These are phyloP conservation scores for Corydoras sp. DNA, from an alignment of 2,113 vertebrate species.

Conservation along the genomic window DNA sequence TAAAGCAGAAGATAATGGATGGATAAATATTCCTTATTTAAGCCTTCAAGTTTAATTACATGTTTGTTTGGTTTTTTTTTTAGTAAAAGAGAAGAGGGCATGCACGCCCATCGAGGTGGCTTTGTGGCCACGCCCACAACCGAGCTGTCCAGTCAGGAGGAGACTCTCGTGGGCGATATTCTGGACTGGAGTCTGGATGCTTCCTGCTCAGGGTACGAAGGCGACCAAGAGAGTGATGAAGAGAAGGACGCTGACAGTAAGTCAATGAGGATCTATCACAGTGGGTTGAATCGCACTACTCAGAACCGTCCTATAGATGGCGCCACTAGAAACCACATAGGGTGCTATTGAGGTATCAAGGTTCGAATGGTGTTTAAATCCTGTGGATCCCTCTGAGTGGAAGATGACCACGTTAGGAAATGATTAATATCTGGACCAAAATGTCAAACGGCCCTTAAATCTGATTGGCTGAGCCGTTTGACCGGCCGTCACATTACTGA, in stretches of 20 bases:
- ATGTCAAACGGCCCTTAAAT: too few relatives aligned
- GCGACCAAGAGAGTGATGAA: slow-evolving; percentile 86
- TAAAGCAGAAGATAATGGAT: too few relatives aligned
- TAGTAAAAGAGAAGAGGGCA: slow-evolving; percentile 80
- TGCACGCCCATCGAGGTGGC: slow-evolving; percentile 77
- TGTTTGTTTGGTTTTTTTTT: neutral
- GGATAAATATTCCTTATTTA: neutral
- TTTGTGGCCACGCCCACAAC: slow-evolving; percentile 88
- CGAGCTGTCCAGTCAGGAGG: slow-evolving; percentile 89
- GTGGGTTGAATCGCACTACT: neutral
- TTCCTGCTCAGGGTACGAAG: slow-evolving; percentile 88
- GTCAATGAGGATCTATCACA: slow-evolving; percentile 37
- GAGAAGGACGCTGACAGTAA: slow-evolving; percentile 84
- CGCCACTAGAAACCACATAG: too few relatives aligned
- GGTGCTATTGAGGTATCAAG: too few relatives aligned
- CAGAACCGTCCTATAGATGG: too few relatives aligned
- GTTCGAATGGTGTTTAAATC: too few relatives aligned
- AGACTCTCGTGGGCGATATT: slow-evolving; percentile 84
- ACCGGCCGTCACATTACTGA: too few relatives aligned
- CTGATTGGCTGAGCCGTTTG: too few relatives aligned
- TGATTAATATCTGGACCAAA: too few relatives aligned
- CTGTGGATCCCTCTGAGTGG: too few relatives aligned
- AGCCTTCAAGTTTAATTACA: neutral
- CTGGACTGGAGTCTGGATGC: slow-evolving; percentile 92
- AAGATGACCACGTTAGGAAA: too few relatives aligned